Evolutionary conservation across 2,113 vertebrate genomes (phyloP).

Genomic region (Suricata suricatta): DNA sequence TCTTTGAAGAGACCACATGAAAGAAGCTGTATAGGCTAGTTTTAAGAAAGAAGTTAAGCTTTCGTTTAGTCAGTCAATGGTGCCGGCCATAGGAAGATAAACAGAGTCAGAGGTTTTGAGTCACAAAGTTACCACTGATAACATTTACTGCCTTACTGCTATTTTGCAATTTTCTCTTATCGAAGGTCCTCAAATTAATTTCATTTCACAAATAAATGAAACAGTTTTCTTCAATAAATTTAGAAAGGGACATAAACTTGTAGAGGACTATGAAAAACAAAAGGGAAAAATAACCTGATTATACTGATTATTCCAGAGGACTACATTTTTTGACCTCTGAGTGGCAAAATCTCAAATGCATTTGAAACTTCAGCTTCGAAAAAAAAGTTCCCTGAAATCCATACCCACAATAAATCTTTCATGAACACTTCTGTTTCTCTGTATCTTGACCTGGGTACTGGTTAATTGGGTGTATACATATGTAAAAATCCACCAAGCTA

Average conservation of each 20-base stretch:
- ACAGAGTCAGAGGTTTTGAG: neutral
- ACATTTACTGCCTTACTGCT: constrained; percentile 24
- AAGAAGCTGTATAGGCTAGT: neutral
- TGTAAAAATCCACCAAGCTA: neutral
- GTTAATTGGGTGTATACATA: neutral
- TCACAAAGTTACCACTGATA: neutral
- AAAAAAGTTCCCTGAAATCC: neutral
- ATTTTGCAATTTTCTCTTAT: constrained; percentile 13
- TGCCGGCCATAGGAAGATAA: neutral
- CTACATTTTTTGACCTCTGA: constrained; percentile 1
- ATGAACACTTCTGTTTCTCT: constrained; percentile 40
- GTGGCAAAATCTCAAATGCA: constrained; percentile 42
- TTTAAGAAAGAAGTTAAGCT: constrained; percentile 28
- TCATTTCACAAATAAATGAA: constrained; percentile 24
- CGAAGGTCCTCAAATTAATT: constrained; percentile 6
- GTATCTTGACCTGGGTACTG: neutral
- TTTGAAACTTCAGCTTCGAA: neutral
- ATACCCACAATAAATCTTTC: constrained; percentile 12
- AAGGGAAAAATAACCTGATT: neutral
- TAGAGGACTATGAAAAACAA: neutral
- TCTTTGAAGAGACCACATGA: constrained; percentile 30
- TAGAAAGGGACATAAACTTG: constrained; percentile 20
- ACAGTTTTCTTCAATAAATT: neutral
- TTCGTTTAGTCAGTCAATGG: neutral
- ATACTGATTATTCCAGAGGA: neutral